These are phyloP conservation scores for Cynopterus sphinx DNA, from an alignment of 2,797 vertebrate genomes.

Conservation along the genomic window DNA sequence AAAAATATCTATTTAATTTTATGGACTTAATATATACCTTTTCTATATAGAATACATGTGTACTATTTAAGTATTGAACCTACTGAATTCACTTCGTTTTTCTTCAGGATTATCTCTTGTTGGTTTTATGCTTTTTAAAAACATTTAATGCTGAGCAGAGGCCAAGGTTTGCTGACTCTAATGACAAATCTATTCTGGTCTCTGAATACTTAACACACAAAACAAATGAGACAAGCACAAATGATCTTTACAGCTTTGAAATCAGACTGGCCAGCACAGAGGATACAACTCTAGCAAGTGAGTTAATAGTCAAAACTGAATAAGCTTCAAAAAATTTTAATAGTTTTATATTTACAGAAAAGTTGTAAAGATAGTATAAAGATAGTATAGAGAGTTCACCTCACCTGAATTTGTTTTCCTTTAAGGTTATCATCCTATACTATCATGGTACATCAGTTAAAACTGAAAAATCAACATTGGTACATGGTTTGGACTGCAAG, in stretches of 20 bases:
- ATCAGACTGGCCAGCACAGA: not conserved
- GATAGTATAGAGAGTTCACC: not conserved
- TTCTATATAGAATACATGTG: not conserved
- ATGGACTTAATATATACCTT: not conserved
- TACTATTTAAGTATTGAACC: constrained; percentile 9
- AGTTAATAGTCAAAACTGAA: not conserved
- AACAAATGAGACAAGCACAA: not conserved
- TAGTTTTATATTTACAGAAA: not conserved
- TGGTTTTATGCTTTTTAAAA: constrained; percentile 56
- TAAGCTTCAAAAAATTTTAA: not conserved
- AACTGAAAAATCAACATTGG: not conserved
- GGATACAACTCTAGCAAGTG: not conserved
- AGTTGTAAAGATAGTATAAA: not conserved
- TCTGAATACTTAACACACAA: constrained; percentile 51
- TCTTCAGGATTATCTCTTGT: constrained; percentile 55
- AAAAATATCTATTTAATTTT: constrained; percentile 25
- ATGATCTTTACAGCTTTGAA: constrained; percentile 17
- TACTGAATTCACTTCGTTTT: not conserved
- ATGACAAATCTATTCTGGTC: constrained; percentile 59
- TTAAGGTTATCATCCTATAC: not conserved
- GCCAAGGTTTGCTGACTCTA: constrained; percentile 50
- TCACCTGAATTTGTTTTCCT: not conserved
- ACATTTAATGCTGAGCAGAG: constrained; percentile 49
- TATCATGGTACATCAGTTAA: not conserved
- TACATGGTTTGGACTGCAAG: not conserved